These are phyloP conservation scores for Caenorhabditis sp. DNA, from an alignment of 2,888 invertebrate genomes.

Conservation along the genomic window DNA sequence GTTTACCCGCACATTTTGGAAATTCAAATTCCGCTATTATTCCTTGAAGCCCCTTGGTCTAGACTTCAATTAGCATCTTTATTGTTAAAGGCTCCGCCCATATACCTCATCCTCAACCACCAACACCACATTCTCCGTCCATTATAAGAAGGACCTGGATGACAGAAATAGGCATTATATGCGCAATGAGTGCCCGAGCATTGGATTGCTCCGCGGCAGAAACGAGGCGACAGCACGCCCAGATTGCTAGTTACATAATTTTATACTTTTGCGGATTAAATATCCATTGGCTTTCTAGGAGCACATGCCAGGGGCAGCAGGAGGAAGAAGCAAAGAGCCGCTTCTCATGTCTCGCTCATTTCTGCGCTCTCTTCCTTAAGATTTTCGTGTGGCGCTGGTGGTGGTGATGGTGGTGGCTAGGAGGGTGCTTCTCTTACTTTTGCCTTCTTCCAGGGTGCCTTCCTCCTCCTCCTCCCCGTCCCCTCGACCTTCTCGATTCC, in stretches of 20 bases:
- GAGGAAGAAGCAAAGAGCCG: constrained; percentile 55
- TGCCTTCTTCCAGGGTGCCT: constrained; percentile 11
- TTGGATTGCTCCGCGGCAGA: constrained; percentile 17
- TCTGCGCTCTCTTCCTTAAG: constrained; percentile 46
- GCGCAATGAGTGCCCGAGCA: constrained; percentile 14
- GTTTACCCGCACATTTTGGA: too few relatives aligned
- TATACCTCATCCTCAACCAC: constrained; percentile 14
- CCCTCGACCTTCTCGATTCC: constrained; percentile 21
- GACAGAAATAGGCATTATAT: constrained; percentile 35
- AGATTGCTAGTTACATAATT: constrained; percentile 67
- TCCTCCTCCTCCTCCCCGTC: constrained; percentile 10
- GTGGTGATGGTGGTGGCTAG: too few relatives aligned
- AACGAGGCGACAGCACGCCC: constrained; percentile 17
- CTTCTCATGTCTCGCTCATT: constrained; percentile 48
- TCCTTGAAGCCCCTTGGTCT: constrained; percentile 3
- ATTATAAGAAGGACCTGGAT: constrained; percentile 14
- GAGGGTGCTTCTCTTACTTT: constrained; percentile 31
- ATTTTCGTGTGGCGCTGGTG: too few relatives aligned
- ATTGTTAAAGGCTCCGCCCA: constrained; percentile 30
- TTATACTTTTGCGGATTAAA: constrained; percentile 69
- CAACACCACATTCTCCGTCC: background rate
- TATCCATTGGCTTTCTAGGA: constrained; percentile 66
- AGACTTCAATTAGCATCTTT: constrained; percentile 6
- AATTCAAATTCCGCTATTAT: background rate
- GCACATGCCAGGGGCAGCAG: constrained; percentile 47